Conservation (phyloP, 2,113 vertebrate species). For the Hypomesus transpacificus region DNA sequence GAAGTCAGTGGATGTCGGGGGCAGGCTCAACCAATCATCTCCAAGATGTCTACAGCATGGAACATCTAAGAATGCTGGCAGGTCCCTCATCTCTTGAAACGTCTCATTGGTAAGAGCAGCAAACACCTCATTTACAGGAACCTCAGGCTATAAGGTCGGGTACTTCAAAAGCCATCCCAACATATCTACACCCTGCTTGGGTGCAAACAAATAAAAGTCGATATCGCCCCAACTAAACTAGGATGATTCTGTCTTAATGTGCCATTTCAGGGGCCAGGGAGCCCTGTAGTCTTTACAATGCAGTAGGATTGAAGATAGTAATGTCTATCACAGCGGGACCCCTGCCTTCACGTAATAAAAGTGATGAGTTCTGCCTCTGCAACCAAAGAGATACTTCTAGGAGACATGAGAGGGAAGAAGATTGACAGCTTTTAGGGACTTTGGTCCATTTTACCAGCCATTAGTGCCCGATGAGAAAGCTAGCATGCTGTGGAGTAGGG, state of each 20-base stretch:
- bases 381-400: constrained; percentile 54
- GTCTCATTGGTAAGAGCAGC: constrained; percentile 69
- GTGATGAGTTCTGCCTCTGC: constrained; percentile 58
- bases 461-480: constrained; percentile 47
- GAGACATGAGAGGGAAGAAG: constrained; percentile 58
- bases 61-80: constrained; percentile 16
- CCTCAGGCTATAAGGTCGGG: constrained; percentile 66
- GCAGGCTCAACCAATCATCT: too few relatives aligned
- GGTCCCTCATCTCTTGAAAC: constrained; percentile 60
- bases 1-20: background rate
- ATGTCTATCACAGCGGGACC: constrained; percentile 63
- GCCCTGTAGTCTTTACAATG: constrained; percentile 60
- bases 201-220: constrained; percentile 64
- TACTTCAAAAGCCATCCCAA: constrained; percentile 69
- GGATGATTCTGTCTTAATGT: constrained; percentile 78
- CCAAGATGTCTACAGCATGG: too few relatives aligned
- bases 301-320: constrained; percentile 54
- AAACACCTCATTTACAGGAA: constrained; percentile 71
- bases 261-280: constrained; percentile 72
- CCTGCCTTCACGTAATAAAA: constrained; percentile 63
- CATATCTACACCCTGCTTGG: constrained; percentile 57
- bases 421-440: constrained; percentile 66
- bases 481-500: constrained; percentile 54
- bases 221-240: constrained; percentile 69
- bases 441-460: constrained; percentile 68